These are phyloP conservation scores for Potamilus streckersoni DNA, from an alignment of 1,140 invertebrate genomes.

Conservation along the genomic window DNA sequence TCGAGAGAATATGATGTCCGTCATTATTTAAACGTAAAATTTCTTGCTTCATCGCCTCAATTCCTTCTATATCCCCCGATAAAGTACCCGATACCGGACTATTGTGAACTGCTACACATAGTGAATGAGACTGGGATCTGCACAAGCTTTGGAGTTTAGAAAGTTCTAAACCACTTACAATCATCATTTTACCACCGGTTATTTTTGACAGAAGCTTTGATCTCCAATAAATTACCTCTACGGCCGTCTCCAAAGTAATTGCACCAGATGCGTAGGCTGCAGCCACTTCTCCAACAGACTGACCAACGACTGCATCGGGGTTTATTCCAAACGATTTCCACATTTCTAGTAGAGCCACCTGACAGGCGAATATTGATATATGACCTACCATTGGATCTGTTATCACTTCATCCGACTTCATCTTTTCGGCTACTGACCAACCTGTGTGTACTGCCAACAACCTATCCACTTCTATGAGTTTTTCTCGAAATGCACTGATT, in stretches of 20 bases:
- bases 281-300: conserved; percentile 44
- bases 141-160: conserved; percentile 14
- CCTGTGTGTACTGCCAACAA: conserved; percentile 24
- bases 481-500: conserved; percentile 16
- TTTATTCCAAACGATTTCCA: conserved; percentile 28
- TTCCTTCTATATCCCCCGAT: conserved; percentile 21
- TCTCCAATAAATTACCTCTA: conserved; percentile 34
- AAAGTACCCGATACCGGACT: conserved; percentile 34
- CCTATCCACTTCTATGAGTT: conserved; percentile 33
- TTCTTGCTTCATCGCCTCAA: conserved; percentile 8
- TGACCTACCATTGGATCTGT: conserved; percentile 33
- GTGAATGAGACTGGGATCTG: neutral
- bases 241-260: conserved; percentile 24
- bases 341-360: conserved; percentile 27
- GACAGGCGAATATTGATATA: conserved; percentile 39
- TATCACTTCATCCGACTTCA: conserved; percentile 22
- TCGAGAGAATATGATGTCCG: conserved; percentile 4
- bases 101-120: conserved; percentile 31
- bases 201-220: conserved; percentile 22
- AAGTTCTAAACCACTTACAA: conserved; percentile 20
- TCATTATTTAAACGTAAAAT: conserved; percentile 4
- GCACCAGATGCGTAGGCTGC: conserved; percentile 34
- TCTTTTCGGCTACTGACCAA: conserved; percentile 32
- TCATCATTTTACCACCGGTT: conserved; percentile 30
- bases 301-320: conserved; percentile 31